These are phyloP conservation scores for Drosophila formosana DNA, from an alignment of 2,888 invertebrate species.

Conservation along the genomic window DNA sequence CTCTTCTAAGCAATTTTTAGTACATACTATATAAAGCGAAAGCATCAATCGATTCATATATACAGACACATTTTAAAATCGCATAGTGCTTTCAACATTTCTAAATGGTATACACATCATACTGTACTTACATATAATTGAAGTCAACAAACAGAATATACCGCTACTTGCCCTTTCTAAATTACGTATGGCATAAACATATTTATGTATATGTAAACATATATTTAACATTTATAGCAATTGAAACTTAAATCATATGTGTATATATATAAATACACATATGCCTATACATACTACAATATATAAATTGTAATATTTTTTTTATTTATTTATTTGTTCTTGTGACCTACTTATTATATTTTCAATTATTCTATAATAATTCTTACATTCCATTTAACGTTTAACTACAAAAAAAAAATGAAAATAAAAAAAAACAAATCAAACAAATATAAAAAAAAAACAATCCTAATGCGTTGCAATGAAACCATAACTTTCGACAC, in stretches of 20 bases:
- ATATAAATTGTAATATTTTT: slow-evolving; percentile 36
- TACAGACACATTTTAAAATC: slow-evolving; percentile 28
- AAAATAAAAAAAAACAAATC: slow-evolving; percentile 15
- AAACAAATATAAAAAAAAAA: slow-evolving; percentile 48
- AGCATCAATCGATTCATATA: slow-evolving; percentile 39
- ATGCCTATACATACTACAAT: slow-evolving; percentile 12
- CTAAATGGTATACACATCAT: slow-evolving; percentile 53
- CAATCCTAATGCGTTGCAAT: slow-evolving; percentile 71
- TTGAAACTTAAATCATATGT: slow-evolving; percentile 1
- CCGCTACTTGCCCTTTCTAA: slow-evolving; percentile 52
- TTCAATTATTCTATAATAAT: slow-evolving; percentile 70
- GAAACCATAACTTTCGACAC: slow-evolving; percentile 64
- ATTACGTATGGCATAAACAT: slow-evolving; percentile 21
- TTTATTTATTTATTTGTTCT: slow-evolving; percentile 30
- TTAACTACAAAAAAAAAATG: slow-evolving; percentile 45
- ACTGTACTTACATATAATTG: slow-evolving; percentile 30
- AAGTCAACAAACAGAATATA: slow-evolving; percentile 23
- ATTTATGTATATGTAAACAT: slow-evolving; percentile 39
- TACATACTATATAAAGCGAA: slow-evolving; percentile 35
- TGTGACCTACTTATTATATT: slow-evolving; percentile 50
- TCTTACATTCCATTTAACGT: slow-evolving; percentile 73
- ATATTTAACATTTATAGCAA: slow-evolving; percentile 14
- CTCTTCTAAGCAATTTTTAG: slow-evolving; percentile 25
- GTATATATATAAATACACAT: slow-evolving; percentile 3
- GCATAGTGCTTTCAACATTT: slow-evolving; percentile 59